phyloP scores from a whole-genome alignment of 1,140 invertebrate species.

The Lordiphosa stackelbergi region DNA sequence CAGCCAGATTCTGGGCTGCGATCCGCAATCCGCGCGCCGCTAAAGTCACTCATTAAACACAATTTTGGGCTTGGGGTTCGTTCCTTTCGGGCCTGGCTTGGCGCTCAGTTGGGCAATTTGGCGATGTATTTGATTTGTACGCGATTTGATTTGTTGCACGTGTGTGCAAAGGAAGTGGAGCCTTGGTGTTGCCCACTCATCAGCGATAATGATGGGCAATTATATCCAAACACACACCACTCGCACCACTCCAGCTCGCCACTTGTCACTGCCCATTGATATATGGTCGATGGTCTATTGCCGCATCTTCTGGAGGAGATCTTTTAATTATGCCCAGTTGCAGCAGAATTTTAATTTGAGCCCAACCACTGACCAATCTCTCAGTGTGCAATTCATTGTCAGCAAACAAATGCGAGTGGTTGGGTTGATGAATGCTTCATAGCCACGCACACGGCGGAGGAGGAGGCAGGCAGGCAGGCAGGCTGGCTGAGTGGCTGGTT shows the following conservation, averaged over 20 bases:
- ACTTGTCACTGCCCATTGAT: conserved; percentile 49
- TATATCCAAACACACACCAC: conserved; percentile 30
- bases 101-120: conserved; percentile 5
- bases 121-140: conserved; percentile 61
- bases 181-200: conserved; percentile 64
- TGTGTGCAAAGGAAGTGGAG: conserved; percentile 44
- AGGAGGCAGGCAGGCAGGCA: conserved; percentile 21
- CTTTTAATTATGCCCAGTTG: conserved; percentile 62
- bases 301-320: conserved; percentile 24
- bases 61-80: conserved; percentile 36
- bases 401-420: conserved; percentile 70
- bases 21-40: conserved; percentile 9
- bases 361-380: background rate
- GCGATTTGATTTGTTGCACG: conserved; percentile 65
- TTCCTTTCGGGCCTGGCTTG: background rate
- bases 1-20: conserved; percentile 16
- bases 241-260: conserved; percentile 6
- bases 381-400: conserved; percentile 74
- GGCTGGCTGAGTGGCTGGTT: conserved; percentile 1
- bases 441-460: conserved; percentile 55
- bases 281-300: conserved; percentile 57
- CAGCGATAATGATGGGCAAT: conserved; percentile 72
- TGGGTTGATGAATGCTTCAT: conserved; percentile 68
- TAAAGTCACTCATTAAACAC: conserved; percentile 72
- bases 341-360: conserved; percentile 67